A percentile compares a stretch with the other conserved stretches of the same genome.
Conservation (phyloP, 2,113 vertebrate species). For the Nycticorax nycticorax region DNA sequence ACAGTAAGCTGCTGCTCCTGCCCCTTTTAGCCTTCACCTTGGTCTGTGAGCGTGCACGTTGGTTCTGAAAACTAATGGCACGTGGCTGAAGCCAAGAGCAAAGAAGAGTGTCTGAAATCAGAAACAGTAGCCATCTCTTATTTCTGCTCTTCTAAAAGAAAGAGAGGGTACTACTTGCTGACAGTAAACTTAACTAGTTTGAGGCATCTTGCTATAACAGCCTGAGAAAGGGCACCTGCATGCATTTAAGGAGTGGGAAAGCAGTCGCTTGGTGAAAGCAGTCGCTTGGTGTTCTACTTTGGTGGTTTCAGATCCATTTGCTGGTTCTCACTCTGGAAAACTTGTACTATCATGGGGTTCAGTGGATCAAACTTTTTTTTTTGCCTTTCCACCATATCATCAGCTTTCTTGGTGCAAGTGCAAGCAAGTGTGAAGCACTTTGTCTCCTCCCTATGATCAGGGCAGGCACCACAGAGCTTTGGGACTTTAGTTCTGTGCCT, state of each 20-base stretch:
- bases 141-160: neutral
- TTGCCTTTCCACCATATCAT: neutral
- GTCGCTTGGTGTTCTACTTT: neutral
- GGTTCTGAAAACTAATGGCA: neutral
- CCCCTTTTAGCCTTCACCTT: neutral
- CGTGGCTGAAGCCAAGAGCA: neutral
- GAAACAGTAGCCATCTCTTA: neutral
- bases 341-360: neutral
- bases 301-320: neutral
- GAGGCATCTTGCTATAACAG: neutral
- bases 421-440: neutral
- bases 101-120: neutral
- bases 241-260: neutral
- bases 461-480: neutral
- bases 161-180: neutral
- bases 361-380: neutral
- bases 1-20: neutral
- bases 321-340: neutral
- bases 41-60: neutral
- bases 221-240: neutral
- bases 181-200: neutral
- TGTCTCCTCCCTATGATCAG: neutral
- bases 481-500: neutral
- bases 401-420: neutral
- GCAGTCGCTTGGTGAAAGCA: neutral